Evolutionary conservation across 2,888 invertebrate species (phyloP).

Genomic region (Endomychus coccineus): DNA sequence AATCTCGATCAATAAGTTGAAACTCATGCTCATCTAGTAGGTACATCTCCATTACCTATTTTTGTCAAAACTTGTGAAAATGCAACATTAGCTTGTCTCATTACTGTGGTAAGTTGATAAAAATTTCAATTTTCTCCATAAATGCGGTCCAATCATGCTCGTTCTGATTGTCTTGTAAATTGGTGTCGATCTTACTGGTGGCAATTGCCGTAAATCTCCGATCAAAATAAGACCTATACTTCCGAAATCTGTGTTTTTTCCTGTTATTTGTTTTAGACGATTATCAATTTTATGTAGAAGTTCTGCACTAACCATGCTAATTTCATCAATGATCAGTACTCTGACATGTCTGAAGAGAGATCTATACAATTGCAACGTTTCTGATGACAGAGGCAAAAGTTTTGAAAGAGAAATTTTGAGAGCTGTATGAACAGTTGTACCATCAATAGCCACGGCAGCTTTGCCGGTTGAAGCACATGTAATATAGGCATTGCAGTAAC

Average conservation of each 20-base stretch:
- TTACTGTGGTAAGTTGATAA: neutral
- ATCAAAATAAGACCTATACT: too few relatives aligned
- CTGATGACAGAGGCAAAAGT: slow-evolving; percentile 16
- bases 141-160: slow-evolving; percentile 1
- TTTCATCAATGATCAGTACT: slow-evolving; percentile 33
- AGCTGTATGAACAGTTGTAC: slow-evolving; percentile 33
- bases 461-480: slow-evolving; percentile 37
- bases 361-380: slow-evolving; percentile 29
- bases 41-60: slow-evolving; percentile 1
- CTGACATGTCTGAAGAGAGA: slow-evolving; percentile 34
- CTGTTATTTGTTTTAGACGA: slow-evolving; percentile 17
- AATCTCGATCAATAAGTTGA: slow-evolving; percentile 1
- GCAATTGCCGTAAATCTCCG: too few relatives aligned
- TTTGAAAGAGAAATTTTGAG: slow-evolving; percentile 18
- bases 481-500: slow-evolving; percentile 36
- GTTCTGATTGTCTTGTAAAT: too few relatives aligned
- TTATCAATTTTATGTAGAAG: slow-evolving; percentile 10
- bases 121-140: neutral
- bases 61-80: neutral
- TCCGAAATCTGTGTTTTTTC: too few relatives aligned
- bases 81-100: slow-evolving; percentile 1
- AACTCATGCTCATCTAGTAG: neutral
- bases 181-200: too few relatives aligned
- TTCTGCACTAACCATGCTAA: slow-evolving; percentile 17
- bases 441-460: slow-evolving; percentile 37